These are phyloP conservation scores for Chrysolina oricalcia DNA, from an alignment of 2,888 invertebrate species.

Conservation along the genomic window DNA sequence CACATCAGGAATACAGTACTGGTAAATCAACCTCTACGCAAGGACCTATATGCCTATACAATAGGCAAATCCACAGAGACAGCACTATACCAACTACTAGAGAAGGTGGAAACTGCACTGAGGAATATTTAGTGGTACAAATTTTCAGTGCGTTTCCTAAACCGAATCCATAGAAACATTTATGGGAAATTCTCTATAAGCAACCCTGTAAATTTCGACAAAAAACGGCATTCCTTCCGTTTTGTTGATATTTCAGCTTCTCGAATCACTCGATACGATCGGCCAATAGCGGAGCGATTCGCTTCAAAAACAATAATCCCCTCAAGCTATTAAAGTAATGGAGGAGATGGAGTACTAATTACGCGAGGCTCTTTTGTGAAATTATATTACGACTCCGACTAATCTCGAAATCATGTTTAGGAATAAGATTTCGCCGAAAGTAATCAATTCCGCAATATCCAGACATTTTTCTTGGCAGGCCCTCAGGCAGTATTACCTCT, in stretches of 20 bases:
- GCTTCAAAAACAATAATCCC: constrained; percentile 19
- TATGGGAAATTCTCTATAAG: too few relatives aligned
- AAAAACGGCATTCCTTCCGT: too few relatives aligned
- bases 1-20: too few relatives aligned
- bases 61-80: too few relatives aligned
- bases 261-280: background rate
- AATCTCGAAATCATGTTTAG: constrained; percentile 39
- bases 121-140: too few relatives aligned
- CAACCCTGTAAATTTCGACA: too few relatives aligned
- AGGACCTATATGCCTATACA: too few relatives aligned
- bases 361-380: constrained; percentile 30
- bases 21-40: too few relatives aligned
- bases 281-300: background rate
- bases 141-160: too few relatives aligned
- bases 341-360: constrained; percentile 33
- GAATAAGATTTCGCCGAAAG: constrained; percentile 34
- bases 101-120: too few relatives aligned
- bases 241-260: background rate
- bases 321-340: constrained; percentile 33
- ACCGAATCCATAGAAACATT: too few relatives aligned
- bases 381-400: constrained; percentile 38
- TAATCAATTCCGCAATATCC: constrained; percentile 36
- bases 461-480: constrained; percentile 20
- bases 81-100: too few relatives aligned
- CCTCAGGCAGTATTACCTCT: constrained; percentile 4